Base-by-base conservation (phyloP, 1,140 invertebrate species). In the Lepidurus couesii region DNA sequence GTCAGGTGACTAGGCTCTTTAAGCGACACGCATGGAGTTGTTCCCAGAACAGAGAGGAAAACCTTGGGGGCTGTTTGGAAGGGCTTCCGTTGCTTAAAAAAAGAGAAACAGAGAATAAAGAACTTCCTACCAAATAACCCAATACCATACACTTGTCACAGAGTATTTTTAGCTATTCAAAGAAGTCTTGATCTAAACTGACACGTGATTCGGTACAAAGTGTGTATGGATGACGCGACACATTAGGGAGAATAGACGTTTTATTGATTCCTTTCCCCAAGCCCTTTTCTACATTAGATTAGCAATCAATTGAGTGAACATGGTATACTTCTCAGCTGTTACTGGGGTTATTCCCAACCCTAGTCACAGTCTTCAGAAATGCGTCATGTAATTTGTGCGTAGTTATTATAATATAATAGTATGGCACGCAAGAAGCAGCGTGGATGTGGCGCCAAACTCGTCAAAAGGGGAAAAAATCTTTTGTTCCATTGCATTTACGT, bases 21-120 rank as follows among this genome's bases (percentile, higher is more conserved):
- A 7, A n/a, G 21, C 53, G 16, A 16, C 53, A 65, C 53, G 53
- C 53, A 21, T 21, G 13, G 53, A 65, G 53, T 9, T 65, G 21
- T 65, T 65, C 53, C 53, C 1, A 1, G 53, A 65, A 65, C 16
- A 65, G 53, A 65, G 21, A 65, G 21, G 53, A 65, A 65, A 65
- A 65, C 53, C 53, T 65, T 65, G 53, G 16, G 53, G 21, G 53
- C 53, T 65, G 16, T 65, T 65, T 65, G 53, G 53, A 65, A 65
- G 53, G 53, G 53, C 21, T 65, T 65, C 53, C 53, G 53, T 4
- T 65, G 53, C 21, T 65, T 65, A 34, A 34, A 34, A 34, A 34
- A 34, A 34, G 34, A 34, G 34, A 34, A 34, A 34, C 34, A 34
- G 34, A 3, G 34, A 34, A 34, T 34, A 34, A 34, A 4, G 34